Conservation (phyloP, 2,888 invertebrate genomes). For the Brachypalpus laphriformis region DNA sequence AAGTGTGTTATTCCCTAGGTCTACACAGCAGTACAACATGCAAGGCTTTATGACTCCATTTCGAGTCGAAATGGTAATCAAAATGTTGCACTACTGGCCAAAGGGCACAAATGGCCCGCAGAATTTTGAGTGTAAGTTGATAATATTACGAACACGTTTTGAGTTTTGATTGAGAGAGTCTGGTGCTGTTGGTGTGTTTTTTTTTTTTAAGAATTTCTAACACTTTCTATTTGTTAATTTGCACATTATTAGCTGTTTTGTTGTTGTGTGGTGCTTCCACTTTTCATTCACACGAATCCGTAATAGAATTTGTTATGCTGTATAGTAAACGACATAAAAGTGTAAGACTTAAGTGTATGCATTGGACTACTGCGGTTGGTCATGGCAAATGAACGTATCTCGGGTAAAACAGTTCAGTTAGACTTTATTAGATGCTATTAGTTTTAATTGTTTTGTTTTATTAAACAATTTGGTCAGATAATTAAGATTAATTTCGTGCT, state of each 20-base stretch:
- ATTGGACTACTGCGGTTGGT: neutral
- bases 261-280: no score
- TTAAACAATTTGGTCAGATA: neutral
- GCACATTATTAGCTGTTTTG: conserved; percentile 7
- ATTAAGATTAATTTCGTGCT: neutral
- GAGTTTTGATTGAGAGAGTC: neutral
- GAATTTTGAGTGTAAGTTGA: neutral
- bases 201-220: conserved; percentile 4
- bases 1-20: neutral
- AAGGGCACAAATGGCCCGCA: neutral
- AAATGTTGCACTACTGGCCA: neutral
- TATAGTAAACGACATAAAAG: neutral
- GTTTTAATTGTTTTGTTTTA: neutral
- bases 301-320: neutral
- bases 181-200: neutral
- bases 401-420: neutral
- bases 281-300: neutral
- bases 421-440: neutral
- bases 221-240: conserved; percentile 41
- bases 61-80: neutral
- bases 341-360: neutral
- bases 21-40: neutral
- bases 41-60: conserved; percentile 1
- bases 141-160: conserved; percentile 5
- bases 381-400: neutral